Base-by-base conservation (phyloP, 2,113 vertebrate species). In the Nothocercus julius region DNA sequence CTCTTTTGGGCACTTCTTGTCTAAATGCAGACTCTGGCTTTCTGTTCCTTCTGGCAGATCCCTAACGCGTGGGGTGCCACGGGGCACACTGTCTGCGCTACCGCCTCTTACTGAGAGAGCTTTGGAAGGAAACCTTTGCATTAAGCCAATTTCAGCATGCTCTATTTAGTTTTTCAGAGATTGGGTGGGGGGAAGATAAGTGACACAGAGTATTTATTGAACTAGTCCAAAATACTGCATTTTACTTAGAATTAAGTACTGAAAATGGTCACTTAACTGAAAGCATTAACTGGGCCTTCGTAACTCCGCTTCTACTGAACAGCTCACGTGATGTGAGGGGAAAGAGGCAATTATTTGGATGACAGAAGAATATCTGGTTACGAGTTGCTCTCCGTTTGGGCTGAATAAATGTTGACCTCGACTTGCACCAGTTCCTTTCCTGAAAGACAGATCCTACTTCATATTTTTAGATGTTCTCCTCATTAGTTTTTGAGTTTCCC, bases 131-230 rank as follows among this genome's bases (percentile, higher is more conserved):
- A 86, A 72, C 68, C 32, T 94, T 88, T 95, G 49, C 94, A 90
- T 94, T 93, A 96, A 90, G 94, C 74, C 85, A 38, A 91, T 96
- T 94, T 88, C 82, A 83, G 12, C 14, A 90, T 89, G 90, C 85
- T 97, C 87, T 90, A 70, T 89, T 92, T 74, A 34, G 45, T 84
- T 94, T 95, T 91, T 92, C 92, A 86, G 88, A 56, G 72, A 92
- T 59, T 49, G 38, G 82, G 73, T 59, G 20, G 61, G 70, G 47
- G 17, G 54, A 83, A 91, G 82, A 73, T 85, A 87, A 82, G 85
- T 91, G 88, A 85, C 81, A 69, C 38, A 34, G 62, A 28, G 76
- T 87, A 67, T 95, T 92, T 92, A 91, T 80, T 81, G 84, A 94
- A 44, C 76, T 93, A 90, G 77, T 75, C 14, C 70, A 40, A 75